phyloP scores from a whole-genome alignment of 2,113 vertebrate genomes.

The Monarcha castaneiventris region DNA sequence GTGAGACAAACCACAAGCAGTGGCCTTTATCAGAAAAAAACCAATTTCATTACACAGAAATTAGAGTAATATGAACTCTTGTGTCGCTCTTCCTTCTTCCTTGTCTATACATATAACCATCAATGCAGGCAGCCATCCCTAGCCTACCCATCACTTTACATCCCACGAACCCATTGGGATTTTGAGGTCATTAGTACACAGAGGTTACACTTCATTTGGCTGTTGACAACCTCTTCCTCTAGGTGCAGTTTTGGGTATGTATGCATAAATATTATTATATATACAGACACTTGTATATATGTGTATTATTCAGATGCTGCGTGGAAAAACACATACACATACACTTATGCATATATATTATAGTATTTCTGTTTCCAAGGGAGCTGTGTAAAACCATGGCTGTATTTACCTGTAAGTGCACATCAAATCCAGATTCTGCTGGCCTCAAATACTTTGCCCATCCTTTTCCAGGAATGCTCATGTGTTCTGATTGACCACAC shows the following conservation, averaged over 20 bases:
- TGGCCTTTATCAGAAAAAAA: background rate
- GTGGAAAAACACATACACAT: background rate
- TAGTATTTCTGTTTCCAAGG: background rate
- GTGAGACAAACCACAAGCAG: background rate
- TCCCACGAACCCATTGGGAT: background rate
- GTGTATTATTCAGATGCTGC: background rate
- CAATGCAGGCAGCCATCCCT: background rate
- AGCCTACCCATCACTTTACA: background rate
- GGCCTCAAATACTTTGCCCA: background rate
- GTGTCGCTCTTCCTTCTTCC: background rate
- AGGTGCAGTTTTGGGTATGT: background rate
- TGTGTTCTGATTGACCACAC: background rate
- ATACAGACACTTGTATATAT: background rate
- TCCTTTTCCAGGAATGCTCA: background rate
- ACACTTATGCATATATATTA: background rate
- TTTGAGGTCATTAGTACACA: background rate
- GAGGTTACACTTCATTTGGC: background rate
- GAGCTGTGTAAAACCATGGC: background rate
- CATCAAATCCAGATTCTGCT: background rate
- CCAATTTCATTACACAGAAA: background rate
- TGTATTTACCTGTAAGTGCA: background rate
- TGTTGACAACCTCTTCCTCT: background rate
- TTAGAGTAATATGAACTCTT: background rate
- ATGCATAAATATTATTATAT: background rate
- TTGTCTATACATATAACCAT: background rate